phyloP scores from a whole-genome alignment of 1,140 invertebrate genomes.

The Babylonia areolata region DNA sequence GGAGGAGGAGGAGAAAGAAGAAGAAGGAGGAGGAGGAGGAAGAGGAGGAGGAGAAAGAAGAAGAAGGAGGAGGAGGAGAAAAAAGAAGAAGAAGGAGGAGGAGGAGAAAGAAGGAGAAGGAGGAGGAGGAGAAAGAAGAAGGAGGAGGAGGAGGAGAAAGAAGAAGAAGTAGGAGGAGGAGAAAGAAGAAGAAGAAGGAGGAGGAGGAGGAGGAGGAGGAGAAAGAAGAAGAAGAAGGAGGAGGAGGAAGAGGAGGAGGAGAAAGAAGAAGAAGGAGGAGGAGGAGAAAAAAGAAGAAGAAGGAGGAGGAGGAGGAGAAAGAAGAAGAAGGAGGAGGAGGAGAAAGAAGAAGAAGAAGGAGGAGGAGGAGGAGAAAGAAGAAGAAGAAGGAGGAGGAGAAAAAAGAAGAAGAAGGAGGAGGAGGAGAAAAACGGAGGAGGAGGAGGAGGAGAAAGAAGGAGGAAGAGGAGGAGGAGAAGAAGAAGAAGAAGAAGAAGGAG shows the following conservation, averaged over 20 bases:
- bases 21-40: background rate
- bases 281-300: background rate
- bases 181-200: background rate
- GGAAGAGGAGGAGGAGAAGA: background rate
- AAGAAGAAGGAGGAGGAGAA: background rate
- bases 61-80: constrained; percentile 7
- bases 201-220: background rate
- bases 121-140: constrained; percentile 17
- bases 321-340: background rate
- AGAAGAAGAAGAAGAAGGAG: background rate
- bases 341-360: background rate
- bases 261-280: background rate
- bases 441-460: background rate
- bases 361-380: constrained; percentile 2
- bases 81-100: background rate
- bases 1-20: too few species aligned
- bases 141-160: constrained; percentile 38
- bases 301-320: background rate
- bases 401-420: constrained; percentile 7
- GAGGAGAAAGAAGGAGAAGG: background rate
- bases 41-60: constrained; percentile 9
- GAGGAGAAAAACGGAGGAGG: too few species aligned
- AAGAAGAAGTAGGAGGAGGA: constrained; percentile 16
- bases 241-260: background rate
- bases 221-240: background rate